Evolutionary conservation across 2,797 vertebrate species (phyloP).

Genomic region (Glyptemys insculpta): DNA sequence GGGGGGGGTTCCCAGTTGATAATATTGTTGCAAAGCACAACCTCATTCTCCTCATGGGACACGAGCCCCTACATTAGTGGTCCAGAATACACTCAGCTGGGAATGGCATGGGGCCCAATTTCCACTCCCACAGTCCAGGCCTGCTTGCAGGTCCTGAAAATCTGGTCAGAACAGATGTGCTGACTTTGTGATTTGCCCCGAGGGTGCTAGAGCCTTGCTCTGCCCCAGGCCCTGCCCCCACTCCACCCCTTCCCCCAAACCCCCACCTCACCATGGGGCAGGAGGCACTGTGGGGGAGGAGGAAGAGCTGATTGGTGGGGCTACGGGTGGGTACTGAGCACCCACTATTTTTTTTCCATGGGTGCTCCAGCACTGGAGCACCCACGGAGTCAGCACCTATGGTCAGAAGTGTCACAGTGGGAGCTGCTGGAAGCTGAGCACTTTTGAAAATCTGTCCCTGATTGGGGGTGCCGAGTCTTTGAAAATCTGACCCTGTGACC

Average conservation of each 20-base stretch:
- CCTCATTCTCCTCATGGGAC: neutral
- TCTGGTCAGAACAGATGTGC: neutral
- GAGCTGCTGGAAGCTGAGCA: neutral
- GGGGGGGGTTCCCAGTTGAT: neutral
- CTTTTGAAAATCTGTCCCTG: neutral
- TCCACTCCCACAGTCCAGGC: neutral
- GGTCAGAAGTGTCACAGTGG: neutral
- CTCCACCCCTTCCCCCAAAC: too few relatives aligned
- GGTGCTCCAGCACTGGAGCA: too few relatives aligned
- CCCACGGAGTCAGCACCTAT: too few relatives aligned
- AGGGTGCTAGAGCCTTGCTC: too few relatives aligned
- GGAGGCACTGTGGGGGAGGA: too few relatives aligned
- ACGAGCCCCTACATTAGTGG: neutral
- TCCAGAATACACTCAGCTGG: neutral
- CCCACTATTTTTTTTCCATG: too few relatives aligned
- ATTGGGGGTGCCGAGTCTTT: neutral
- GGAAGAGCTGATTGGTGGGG: too few relatives aligned
- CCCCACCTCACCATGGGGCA: rapidly evolving
- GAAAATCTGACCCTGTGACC: neutral
- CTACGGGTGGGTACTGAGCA: too few relatives aligned
- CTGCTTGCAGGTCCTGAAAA: neutral
- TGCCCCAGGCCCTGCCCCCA: too few relatives aligned
- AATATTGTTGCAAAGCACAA: neutral
- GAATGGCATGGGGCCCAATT: neutral
- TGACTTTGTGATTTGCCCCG: too few relatives aligned